Evolutionary conservation across 2,888 invertebrate species (phyloP).

Genomic region (Philonicus albiceps): DNA sequence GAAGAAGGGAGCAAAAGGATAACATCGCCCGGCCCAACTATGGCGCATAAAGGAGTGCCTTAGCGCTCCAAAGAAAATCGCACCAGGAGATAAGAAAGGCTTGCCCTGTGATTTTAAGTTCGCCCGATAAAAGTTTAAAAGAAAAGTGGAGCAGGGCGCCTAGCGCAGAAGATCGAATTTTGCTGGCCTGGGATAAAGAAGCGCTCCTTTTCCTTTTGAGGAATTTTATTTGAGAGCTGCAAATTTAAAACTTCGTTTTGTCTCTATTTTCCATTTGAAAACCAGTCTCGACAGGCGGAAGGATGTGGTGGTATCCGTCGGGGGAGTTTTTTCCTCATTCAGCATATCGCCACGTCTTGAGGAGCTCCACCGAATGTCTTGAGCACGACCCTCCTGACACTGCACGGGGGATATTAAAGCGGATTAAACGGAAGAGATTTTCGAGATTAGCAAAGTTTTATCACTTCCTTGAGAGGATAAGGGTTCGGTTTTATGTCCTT

Average conservation of each 20-base stretch:
- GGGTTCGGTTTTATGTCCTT: slow-evolving; percentile 14
- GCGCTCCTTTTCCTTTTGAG: slow-evolving; percentile 1
- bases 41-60: neutral
- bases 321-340: neutral
- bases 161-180: slow-evolving; percentile 13
- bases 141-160: slow-evolving; percentile 2
- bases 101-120: slow-evolving; percentile 37
- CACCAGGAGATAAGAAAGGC: slow-evolving; percentile 19
- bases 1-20: neutral
- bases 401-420: slow-evolving; percentile 17
- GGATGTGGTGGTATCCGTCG: neutral
- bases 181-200: neutral
- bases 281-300: neutral
- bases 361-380: neutral
- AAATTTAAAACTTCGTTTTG: slow-evolving; percentile 30
- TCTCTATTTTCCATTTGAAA: slow-evolving; percentile 12
- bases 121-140: slow-evolving; percentile 34
- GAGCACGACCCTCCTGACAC: neutral
- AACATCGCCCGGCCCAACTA: neutral
- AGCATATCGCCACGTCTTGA: slow-evolving; percentile 11
- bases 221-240: slow-evolving; percentile 9
- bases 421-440: slow-evolving; percentile 29
- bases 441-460: slow-evolving; percentile 38
- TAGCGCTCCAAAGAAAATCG: neutral
- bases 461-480: slow-evolving; percentile 31